A percentile compares a stretch with the other conserved stretches of the same genome.
Conservation (phyloP, 2,797 vertebrate genomes). For the Leptoclinus maculatus region DNA sequence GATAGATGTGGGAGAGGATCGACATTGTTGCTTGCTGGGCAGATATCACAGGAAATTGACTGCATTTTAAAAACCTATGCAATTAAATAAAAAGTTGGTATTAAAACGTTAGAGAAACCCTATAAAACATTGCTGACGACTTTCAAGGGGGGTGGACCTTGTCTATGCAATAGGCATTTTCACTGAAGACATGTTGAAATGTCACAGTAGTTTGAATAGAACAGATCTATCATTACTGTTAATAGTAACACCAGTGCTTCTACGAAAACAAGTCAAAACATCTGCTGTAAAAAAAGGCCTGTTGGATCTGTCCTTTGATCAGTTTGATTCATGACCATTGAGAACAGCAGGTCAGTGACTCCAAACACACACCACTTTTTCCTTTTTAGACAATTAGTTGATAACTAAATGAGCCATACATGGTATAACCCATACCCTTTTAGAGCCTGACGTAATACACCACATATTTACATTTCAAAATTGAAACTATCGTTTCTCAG, state of each 20-base stretch:
- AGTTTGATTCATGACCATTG: neutral
- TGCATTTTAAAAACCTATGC: slow-evolving; percentile 37
- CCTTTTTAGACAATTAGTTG: neutral
- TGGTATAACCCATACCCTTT: slow-evolving; percentile 2
- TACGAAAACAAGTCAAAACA: slow-evolving; percentile 4
- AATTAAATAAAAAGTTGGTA: slow-evolving; percentile 16
- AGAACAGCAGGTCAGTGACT: neutral
- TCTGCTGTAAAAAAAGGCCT: slow-evolving; percentile 9
- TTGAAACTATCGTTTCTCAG: slow-evolving; percentile 28
- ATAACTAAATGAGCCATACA: slow-evolving; percentile 14
- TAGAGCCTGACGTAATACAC: slow-evolving; percentile 30
- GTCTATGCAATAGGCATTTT: neutral
- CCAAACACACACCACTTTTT: neutral
- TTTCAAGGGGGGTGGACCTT: neutral
- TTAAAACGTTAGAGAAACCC: neutral
- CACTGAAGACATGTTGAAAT: neutral
- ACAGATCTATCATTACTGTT: neutral
- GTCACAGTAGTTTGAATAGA: no score
- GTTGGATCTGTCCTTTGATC: neutral
- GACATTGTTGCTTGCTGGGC: slow-evolving; percentile 20
- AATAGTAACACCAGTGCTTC: neutral
- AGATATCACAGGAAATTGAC: slow-evolving; percentile 33
- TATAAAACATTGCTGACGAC: neutral
- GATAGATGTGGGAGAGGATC: slow-evolving; percentile 12
- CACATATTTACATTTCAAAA: slow-evolving; percentile 44